A percentile compares a stretch with the other conserved stretches of the same genome.
Conservation (phyloP, 2,113 vertebrate species). For the Porphyrio hochstetteri region DNA sequence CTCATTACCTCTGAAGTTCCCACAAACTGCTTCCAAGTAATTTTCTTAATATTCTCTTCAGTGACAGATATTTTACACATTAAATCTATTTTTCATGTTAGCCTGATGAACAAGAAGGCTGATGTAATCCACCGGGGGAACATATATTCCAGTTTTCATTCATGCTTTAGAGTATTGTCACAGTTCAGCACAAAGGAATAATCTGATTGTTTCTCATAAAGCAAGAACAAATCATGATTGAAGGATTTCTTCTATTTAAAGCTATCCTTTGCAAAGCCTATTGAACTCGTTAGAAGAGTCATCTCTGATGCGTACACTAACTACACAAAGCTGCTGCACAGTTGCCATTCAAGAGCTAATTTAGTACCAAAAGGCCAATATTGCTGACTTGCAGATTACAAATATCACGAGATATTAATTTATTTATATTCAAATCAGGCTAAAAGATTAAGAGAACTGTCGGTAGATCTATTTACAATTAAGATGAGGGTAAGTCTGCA, state of each 20-base stretch:
- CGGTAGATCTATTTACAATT: neutral
- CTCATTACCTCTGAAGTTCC: neutral
- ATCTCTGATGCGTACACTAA: neutral
- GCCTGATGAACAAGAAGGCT: conserved; percentile 31
- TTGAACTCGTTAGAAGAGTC: conserved; percentile 25
- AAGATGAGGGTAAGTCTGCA: neutral
- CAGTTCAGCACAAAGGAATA: conserved; percentile 4
- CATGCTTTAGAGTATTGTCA: conserved; percentile 47
- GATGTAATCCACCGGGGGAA: conserved; percentile 60
- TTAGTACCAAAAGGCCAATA: conserved; percentile 40
- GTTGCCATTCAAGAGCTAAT: conserved; percentile 45
- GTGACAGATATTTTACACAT: neutral
- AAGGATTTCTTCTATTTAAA: conserved; percentile 51
- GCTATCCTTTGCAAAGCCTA: conserved; percentile 28
- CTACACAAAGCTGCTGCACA: conserved; percentile 28
- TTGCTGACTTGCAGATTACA: conserved; percentile 51
- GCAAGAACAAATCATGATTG: conserved; percentile 31
- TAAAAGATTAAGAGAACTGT: conserved; percentile 30
- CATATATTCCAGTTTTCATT: conserved; percentile 62
- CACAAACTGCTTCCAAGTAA: neutral
- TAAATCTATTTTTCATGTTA: conserved; percentile 43
- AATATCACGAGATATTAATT: conserved; percentile 63
- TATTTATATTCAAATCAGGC: conserved; percentile 60
- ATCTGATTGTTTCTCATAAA: conserved; percentile 51
- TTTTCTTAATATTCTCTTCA: conserved; percentile 8